phyloP scores from a whole-genome alignment of 35 echinoderm and acorn worm genomes.

The Ophioderma brevispina region DNA sequence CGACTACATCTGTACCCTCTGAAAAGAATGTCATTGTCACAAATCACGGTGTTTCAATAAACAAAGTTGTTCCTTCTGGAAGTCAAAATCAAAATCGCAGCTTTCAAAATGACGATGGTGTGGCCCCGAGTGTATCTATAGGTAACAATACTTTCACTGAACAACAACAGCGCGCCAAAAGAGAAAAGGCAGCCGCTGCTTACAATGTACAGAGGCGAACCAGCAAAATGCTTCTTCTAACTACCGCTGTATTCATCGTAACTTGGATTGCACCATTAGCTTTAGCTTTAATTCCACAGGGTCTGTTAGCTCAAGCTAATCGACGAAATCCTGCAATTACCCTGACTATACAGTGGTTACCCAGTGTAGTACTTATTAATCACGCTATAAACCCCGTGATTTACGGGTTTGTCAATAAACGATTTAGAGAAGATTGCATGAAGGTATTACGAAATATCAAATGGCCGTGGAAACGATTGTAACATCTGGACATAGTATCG shows the following conservation, averaged over 20 bases:
- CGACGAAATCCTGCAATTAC: not conserved
- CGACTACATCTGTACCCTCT: not conserved
- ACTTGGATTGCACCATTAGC: slow-evolving; percentile 11
- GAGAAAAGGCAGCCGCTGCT: not conserved
- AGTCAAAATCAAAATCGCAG: not conserved
- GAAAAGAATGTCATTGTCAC: not conserved
- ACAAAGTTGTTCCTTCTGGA: too few species aligned
- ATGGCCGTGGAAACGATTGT: not conserved
- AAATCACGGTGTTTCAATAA: not conserved
- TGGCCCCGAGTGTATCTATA: not conserved
- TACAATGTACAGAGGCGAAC: not conserved
- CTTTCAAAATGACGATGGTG: too few species aligned
- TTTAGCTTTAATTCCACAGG: not conserved
- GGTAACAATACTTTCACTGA: not conserved
- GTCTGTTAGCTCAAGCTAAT: not conserved
- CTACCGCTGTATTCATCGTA: slow-evolving; percentile 39
- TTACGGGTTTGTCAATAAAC: slow-evolving; percentile 13
- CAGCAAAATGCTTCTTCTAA: slow-evolving; percentile 58
- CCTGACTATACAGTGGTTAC: not conserved
- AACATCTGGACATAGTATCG: too few species aligned
- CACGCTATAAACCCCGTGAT: slow-evolving; percentile 10
- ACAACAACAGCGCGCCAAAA: not conserved
- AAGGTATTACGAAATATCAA: slow-evolving; percentile 12
- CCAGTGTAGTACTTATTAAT: not conserved
- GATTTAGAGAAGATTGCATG: slow-evolving; percentile 9